phyloP scores from a whole-genome alignment of 2,113 vertebrate genomes.

The Elanus axillaris region DNA sequence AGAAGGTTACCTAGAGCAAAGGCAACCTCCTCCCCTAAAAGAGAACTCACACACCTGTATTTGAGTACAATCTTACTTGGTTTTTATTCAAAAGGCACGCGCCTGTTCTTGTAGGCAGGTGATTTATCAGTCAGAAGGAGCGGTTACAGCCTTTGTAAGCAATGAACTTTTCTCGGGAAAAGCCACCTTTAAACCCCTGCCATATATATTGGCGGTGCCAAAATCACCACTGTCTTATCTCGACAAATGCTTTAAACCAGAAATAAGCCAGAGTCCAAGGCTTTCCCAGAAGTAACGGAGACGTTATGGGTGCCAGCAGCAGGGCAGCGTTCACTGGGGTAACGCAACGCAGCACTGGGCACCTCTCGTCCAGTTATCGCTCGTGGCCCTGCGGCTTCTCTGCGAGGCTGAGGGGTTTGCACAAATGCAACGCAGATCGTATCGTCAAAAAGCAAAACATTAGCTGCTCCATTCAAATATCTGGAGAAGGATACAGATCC shows the following conservation, averaged over 20 bases:
- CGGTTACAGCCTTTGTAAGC: neutral
- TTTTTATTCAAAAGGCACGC: neutral
- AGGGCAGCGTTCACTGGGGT: too few species aligned
- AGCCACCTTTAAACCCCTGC: neutral
- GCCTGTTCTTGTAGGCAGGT: neutral
- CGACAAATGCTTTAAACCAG: neutral
- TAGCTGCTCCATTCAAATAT: too few species aligned
- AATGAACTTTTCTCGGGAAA: neutral
- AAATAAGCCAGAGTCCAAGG: neutral
- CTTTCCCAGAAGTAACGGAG: neutral
- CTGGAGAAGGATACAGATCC: neutral
- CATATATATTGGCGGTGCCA: neutral
- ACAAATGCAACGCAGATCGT: neutral
- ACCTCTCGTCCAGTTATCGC: neutral
- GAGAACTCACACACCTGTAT: neutral
- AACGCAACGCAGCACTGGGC: too few species aligned
- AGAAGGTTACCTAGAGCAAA: neutral
- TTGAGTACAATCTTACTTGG: neutral
- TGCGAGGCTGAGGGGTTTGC: neutral
- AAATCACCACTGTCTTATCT: accelerated
- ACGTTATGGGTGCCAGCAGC: neutral
- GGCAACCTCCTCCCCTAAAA: neutral
- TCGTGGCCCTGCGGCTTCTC: accelerated
- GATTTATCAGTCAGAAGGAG: neutral
- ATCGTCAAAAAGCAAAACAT: accelerated